Evolutionary conservation across 2,888 invertebrate genomes (phyloP), one percentile per base, ranked within the genome.

Genomic region (Drosophila mettleri): DNA sequence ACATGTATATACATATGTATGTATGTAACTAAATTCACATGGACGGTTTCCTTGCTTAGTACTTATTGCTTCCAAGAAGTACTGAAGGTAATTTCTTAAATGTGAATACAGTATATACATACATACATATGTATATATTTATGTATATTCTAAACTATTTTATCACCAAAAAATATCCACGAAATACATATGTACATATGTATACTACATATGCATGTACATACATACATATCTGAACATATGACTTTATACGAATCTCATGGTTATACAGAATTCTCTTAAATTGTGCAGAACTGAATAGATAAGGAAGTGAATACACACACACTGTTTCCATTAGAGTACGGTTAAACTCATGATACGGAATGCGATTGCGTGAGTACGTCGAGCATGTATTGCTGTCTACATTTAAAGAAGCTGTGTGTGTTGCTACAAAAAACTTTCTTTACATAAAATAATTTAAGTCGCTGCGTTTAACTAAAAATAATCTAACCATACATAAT

Each of bases 351-450:
- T 61, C 34, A 62, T 46, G 51, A 52, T 66, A 27, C 68, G 65
- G 60, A 77, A 68, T 86, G 84, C 84, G 82, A 80, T 84, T 83
- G 88, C 88, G 88, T 85, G 79, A 85, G 82, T 75, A 70, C 72
- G 69, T 62, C 68, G 74, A 74, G 70, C 60, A 64, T 75, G n/a
- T n/a, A n/a, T 81, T 81, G 74, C 85, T 80, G 75, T 75, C 74
- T 69, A 71, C 86, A 78, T 69, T 67, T 79, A 78, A 82, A 85
- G 76, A 89, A 90, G 89, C 85, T 89, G 75, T 79, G 78, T 80
- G 79, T 74, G 80, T 78, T 80, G 85, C 77, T 88, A 78, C 79
- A 68, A 70, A 83, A 72, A 83, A 78, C 70, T 61, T 77, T 65
- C 63, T 77, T 65, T 62, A 53, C 52, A 66, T 73, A 63, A 46